These are phyloP conservation scores for Hipposideros larvatus DNA, from an alignment of 2,797 vertebrate genomes.

Conservation along the genomic window DNA sequence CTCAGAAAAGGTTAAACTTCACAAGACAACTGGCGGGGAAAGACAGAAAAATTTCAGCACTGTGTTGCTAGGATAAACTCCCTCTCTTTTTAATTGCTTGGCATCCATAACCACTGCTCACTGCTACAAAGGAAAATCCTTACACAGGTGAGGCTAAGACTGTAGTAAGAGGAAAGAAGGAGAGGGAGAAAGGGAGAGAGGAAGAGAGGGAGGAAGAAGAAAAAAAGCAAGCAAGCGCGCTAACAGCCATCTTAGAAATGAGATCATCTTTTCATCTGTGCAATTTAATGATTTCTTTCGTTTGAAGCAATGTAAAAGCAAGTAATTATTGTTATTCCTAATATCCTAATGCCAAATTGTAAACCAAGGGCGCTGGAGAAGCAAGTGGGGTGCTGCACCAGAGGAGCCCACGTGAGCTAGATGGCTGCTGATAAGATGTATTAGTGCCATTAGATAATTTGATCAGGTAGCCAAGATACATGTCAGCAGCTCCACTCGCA, in stretches of 20 bases:
- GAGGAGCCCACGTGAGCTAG: neutral
- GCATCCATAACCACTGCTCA: neutral
- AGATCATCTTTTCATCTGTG: constrained; percentile 64
- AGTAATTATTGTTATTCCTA: constrained; percentile 73
- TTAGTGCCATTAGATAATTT: neutral
- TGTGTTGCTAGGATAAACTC: neutral
- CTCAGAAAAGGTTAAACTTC: neutral
- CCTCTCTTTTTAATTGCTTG: neutral
- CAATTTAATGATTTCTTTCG: constrained; percentile 64
- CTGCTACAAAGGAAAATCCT: neutral
- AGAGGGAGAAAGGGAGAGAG: no score
- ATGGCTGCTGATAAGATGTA: neutral
- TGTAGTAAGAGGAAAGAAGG: neutral
- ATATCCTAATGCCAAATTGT: constrained; percentile 63
- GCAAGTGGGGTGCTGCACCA: neutral
- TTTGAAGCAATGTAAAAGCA: constrained; percentile 71
- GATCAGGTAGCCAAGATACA: constrained; percentile 55
- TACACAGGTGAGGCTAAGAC: neutral
- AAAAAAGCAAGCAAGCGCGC: neutral
- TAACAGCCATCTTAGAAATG: constrained; percentile 15
- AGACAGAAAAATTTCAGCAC: accelerated
- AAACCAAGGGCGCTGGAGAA: neutral
- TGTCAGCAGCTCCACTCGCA: constrained; percentile 18
- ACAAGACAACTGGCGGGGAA: accelerated
- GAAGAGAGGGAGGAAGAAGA: no score